Evolutionary conservation across 2,888 invertebrate species (phyloP).

Genomic region (Lasioglossum pauxillum): DNA sequence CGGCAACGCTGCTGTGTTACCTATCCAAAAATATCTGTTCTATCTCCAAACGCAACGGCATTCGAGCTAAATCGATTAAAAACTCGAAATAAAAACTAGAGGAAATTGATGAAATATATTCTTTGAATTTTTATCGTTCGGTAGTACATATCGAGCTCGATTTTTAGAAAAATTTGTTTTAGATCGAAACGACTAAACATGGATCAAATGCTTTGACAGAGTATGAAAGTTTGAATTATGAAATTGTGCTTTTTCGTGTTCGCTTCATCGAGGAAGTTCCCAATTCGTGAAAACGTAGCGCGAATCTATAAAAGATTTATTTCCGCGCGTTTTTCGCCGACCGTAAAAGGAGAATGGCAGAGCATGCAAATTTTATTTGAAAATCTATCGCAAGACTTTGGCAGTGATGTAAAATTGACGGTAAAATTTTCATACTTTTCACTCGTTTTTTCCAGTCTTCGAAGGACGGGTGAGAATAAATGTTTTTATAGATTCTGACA

Average conservation of each 20-base stretch:
- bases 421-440: background rate
- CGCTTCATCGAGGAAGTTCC: no score
- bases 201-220: background rate
- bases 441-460: background rate
- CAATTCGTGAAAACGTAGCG: background rate
- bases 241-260: background rate
- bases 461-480: background rate
- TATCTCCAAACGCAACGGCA: background rate
- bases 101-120: background rate
- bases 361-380: background rate
- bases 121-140: background rate
- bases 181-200: no score
- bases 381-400: background rate
- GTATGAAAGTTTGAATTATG: background rate
- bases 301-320: background rate
- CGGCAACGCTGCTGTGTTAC: background rate
- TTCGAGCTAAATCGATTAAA: background rate
- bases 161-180: background rate
- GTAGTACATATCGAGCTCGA: background rate
- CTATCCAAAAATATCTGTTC: background rate
- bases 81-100: background rate
- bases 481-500: background rate
- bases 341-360: background rate
- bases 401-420: background rate
- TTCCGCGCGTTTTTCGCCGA: background rate